Conservation (phyloP, 2,797 vertebrate species). For the Manis javanica region DNA sequence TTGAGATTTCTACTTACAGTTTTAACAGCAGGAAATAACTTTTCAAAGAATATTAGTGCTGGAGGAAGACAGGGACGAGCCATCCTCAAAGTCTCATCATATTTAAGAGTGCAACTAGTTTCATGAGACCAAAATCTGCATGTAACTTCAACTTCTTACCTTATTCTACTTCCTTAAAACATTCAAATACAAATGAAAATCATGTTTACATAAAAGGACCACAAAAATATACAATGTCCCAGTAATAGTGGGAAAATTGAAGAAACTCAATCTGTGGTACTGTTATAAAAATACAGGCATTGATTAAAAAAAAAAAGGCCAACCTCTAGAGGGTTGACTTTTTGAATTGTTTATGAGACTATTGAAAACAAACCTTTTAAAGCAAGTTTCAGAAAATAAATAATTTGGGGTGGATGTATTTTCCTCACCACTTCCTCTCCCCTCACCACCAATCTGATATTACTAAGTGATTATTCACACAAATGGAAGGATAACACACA, state of each 20-base stretch:
- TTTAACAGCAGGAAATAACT: constrained; percentile 31
- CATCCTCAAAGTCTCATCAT: neutral
- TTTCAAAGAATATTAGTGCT: neutral
- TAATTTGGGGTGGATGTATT: neutral
- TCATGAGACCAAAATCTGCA: neutral
- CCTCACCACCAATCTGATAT: neutral
- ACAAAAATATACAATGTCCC: neutral
- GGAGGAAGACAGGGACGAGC: neutral
- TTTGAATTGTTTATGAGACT: neutral
- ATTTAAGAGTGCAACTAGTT: neutral
- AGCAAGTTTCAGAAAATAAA: neutral
- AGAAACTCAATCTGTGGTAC: neutral
- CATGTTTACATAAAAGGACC: neutral
- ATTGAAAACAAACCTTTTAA: neutral
- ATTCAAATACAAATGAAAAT: constrained; percentile 41
- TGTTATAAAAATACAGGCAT: neutral
- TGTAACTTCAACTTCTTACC: neutral
- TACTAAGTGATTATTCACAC: neutral
- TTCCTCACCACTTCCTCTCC: neutral
- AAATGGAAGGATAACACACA: neutral
- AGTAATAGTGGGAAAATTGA: neutral
- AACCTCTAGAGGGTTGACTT: neutral
- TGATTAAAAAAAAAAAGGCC: neutral
- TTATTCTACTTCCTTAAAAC: constrained; percentile 20
- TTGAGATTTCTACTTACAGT: constrained; percentile 3